Conservation (phyloP, 1,140 invertebrate species). For the Triops longicaudatus region DNA sequence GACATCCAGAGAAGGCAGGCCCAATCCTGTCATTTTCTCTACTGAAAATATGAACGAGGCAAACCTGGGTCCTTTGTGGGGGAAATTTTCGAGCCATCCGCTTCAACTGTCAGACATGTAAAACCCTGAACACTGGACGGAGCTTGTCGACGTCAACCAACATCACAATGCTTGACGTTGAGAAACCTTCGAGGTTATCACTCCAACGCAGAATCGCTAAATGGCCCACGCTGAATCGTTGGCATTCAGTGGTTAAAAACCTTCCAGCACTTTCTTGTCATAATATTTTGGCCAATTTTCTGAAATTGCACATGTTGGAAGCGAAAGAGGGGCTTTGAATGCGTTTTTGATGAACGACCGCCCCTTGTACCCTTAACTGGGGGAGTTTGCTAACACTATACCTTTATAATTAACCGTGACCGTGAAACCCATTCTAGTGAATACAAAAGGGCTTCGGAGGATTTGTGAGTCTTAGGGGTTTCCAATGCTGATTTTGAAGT, state of each 20-base stretch:
- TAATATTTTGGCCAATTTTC: neutral
- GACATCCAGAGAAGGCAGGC: too few relatives aligned
- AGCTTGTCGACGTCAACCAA: neutral
- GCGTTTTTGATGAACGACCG: constrained; percentile 3
- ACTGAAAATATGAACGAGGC: too few relatives aligned
- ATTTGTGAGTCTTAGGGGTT: neutral
- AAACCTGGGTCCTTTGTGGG: too few relatives aligned
- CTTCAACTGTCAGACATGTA: neutral
- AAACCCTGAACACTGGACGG: neutral
- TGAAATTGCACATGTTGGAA: neutral
- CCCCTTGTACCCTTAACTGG: neutral
- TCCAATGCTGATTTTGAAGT: neutral
- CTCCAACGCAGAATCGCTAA: neutral
- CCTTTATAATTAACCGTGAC: constrained; percentile 15
- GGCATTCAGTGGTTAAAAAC: neutral
- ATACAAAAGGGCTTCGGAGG: neutral
- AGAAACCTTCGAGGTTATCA: neutral
- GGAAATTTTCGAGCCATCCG: neutral
- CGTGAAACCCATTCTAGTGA: neutral
- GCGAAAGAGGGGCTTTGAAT: neutral
- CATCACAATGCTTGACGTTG: neutral
- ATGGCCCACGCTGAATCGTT: too few relatives aligned
- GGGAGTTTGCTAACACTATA: constrained; percentile 1
- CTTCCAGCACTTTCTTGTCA: neutral
- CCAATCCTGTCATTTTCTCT: too few relatives aligned